Base-by-base conservation (phyloP, 1,140 invertebrate genomes). In the Antheraea mylitta region DNA sequence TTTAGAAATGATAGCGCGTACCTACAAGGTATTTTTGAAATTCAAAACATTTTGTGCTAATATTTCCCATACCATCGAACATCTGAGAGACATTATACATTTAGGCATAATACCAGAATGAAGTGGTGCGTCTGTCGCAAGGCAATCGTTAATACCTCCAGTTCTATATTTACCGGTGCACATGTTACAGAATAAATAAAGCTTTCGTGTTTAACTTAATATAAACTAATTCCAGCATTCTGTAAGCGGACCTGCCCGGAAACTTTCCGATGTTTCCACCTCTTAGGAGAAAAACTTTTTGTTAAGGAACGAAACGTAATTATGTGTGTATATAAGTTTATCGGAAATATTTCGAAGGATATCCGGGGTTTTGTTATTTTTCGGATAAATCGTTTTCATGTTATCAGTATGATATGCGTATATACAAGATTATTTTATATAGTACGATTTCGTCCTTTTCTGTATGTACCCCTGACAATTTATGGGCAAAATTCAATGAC, bases 131-230 rank as follows among this genome's bases (percentile, higher is more conserved):
- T 48, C 18, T 45, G 45, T 10, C 10, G n/a, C 37, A 18, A 18
- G 6, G 19, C 64, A 19, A 10, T 38, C 7, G 38, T 48, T 48
- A 16, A 48, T 45, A 18, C 37, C 48, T 64, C 37, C 42, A 58
- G 67, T 37, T 62, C 76, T 78, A 77, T 75, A 82, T 78, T 75
- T 73, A 81, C 63, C 68, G 65, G 22, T 30, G 72, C 76, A 73
- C 77, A 74, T 74, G 75, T 73, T 72, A 75, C 74, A 69, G 79
- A 82, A 80, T 80, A 83, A 83, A 82, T 81, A 78, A 74, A 72
- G 72, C 68, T 74, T 53, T 45, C 64, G 30, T 65, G 75, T 78
- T 81, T 77, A 74, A 80, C 69, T 78, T 70, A 71, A 70, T 66
- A 71, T 66, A 64, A 77, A 80, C 76, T 48, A 65, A 48, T 65